Percentiles rank a stretch among this genome's conserved stretches.
Evolutionary conservation across 2,888 invertebrate genomes (phyloP).

Genomic region (Bembecia ichneumoniformis): DNA sequence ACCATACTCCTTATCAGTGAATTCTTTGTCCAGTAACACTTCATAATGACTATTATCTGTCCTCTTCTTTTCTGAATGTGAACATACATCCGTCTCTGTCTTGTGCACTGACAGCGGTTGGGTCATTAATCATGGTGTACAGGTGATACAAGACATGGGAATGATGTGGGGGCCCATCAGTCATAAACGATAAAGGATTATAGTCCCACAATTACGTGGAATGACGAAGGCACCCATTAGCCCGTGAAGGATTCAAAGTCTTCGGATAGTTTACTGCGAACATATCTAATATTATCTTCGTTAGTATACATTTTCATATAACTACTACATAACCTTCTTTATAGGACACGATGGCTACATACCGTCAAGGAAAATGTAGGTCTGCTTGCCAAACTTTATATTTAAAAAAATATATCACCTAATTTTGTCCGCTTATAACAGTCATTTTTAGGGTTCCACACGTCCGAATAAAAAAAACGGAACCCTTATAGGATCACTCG

Average conservation of each 20-base stretch:
- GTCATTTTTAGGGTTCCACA: no score
- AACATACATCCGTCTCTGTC: slow-evolving; percentile 15
- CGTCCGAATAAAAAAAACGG: no score
- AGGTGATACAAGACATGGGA: slow-evolving; percentile 6
- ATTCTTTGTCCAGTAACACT: not conserved
- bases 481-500: no score
- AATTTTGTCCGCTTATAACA: no score
- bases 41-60: not conserved
- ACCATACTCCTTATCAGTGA: not conserved
- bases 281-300: no score
- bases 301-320: no score
- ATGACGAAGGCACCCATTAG: slow-evolving; percentile 2
- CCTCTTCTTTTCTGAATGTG: not conserved
- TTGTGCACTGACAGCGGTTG: slow-evolving; percentile 16
- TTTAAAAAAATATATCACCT: no score
- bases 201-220: slow-evolving; percentile 25
- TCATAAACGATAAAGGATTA: slow-evolving; percentile 31
- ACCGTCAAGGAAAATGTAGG: no score
- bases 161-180: slow-evolving; percentile 31
- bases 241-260: not conserved
- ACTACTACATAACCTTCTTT: no score
- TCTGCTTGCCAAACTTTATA: no score
- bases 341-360: no score
- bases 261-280: not conserved
- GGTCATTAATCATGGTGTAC: slow-evolving; percentile 11